A percentile compares a stretch with the other conserved stretches of the same genome.
Conservation (phyloP, 2,797 vertebrate species). For the Gobionotothen gibberifrons region DNA sequence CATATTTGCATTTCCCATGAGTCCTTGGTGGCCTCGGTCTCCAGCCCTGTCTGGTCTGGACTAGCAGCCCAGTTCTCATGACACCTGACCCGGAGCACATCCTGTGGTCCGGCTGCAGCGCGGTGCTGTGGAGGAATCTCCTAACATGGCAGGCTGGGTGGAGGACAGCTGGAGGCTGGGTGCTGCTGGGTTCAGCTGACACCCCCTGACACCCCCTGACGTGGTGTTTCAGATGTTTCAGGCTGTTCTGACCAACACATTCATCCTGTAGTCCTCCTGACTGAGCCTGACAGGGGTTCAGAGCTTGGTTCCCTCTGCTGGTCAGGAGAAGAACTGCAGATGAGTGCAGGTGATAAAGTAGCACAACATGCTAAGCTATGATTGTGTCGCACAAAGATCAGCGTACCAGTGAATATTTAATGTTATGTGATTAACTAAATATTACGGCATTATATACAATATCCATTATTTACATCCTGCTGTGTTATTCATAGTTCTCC, state of each 20-base stretch:
- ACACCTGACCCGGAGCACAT: conserved; percentile 74
- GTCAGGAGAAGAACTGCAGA: conserved; percentile 36
- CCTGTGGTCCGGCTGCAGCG: conserved; percentile 58
- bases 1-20: conserved; percentile 60
- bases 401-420: no score
- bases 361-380: neutral
- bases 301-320: conserved; percentile 56
- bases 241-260: conserved; percentile 5
- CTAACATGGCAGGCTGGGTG: conserved; percentile 16
- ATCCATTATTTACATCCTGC: neutral
- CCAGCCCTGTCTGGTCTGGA: conserved; percentile 62
- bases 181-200: neutral
- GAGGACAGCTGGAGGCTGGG: neutral
- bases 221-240: neutral
- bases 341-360: neutral
- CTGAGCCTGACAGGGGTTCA: neutral
- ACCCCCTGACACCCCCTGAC: conserved; percentile 12
- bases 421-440: neutral
- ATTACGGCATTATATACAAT: neutral
- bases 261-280: neutral
- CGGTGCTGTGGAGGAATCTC: conserved; percentile 14
- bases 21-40: conserved; percentile 26
- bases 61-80: conserved; percentile 70
- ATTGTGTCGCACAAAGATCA: neutral
- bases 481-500: neutral